Base-by-base conservation (phyloP, 2,113 vertebrate genomes). In the Pipa parva region DNA sequence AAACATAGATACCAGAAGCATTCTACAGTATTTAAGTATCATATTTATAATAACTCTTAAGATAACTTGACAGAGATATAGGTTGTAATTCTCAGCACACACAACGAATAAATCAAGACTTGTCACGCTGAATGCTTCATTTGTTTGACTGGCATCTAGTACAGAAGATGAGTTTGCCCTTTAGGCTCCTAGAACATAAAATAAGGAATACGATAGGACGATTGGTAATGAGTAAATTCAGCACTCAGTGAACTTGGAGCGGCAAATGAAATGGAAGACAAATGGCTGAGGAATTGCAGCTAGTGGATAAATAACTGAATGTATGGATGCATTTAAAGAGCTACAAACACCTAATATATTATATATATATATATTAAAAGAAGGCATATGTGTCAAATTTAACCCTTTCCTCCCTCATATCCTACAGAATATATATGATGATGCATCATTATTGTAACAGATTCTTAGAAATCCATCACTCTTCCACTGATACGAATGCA, bases 101-200 rank as follows among this genome's bases (percentile, higher is more conserved):
- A 21, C 31, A 21, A 8, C 39, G 56, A 39, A 45, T 13, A 21
- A 15, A 18, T 57, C 29, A 12, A 12, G 33, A 45, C 33, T 13
- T 36, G 24, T 39, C 15, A 45, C 24, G 15, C 25, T 61, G 57
- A 70, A 70, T 61, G 42, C 66, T 70, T 70, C 37, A 70, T 70
- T 54, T 61, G 58, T 61, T 70, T 37, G 18, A 52, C 48, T 45
- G 49, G 51, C 66, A 54, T 61, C 66, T 39, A 59, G 12, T 45
- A 45, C 57, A 70, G 60, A 54, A 54, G 58, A 70, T 61, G 66
- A 61, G 31, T 70, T 70, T 70, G 58, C 17, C 66, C 49, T 70
- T 70, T 70, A 42, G 48, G 46, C 33, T 51, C 3, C 22, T 3
- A 13, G 29, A 51, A 52, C 31, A 69, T 69, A 48, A 36, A 70